A percentile compares a stretch with the other conserved stretches of the same genome.
phyloP scores from a whole-genome alignment of 1,140 invertebrate genomes.

The Hylyphantes graminicola region DNA sequence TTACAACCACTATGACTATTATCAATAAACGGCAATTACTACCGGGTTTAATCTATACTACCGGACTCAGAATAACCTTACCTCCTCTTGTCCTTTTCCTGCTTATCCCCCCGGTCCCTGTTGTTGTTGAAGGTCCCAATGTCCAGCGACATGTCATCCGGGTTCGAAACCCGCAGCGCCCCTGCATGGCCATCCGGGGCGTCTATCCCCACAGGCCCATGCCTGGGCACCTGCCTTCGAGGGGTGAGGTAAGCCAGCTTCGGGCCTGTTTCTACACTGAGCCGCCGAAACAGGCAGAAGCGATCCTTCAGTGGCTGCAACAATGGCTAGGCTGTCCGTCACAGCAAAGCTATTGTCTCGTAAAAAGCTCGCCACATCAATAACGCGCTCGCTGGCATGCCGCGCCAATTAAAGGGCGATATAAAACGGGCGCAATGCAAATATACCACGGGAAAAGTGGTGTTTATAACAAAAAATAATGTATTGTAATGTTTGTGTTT shows the following conservation, averaged over 20 bases:
- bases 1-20: too few relatives aligned
- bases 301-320: conserved; percentile 56
- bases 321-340: conserved; percentile 55
- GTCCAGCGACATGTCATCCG: conserved; percentile 51
- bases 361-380: conserved; percentile 41
- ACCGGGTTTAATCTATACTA: too few relatives aligned
- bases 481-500: too few relatives aligned
- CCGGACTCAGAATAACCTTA: background rate
- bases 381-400: conserved; percentile 46
- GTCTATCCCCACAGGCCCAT: conserved; percentile 57
- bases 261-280: background rate
- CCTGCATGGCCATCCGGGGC: conserved; percentile 47
- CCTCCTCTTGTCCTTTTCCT: conserved; percentile 46
- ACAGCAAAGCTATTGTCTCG: conserved; percentile 46
- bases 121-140: conserved; percentile 28
- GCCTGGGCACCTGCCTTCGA: conserved; percentile 44
- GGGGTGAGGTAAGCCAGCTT: conserved; percentile 56
- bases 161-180: conserved; percentile 50
- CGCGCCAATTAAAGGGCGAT: conserved; percentile 44
- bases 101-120: background rate
- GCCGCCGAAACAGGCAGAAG: conserved; percentile 12
- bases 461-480: too few relatives aligned
- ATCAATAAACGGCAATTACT: too few relatives aligned
- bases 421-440: conserved; percentile 32
- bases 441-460: conserved; percentile 26